These are phyloP conservation scores for Pangasius djambal DNA, from an alignment of 2,797 vertebrate species.

Conservation along the genomic window DNA sequence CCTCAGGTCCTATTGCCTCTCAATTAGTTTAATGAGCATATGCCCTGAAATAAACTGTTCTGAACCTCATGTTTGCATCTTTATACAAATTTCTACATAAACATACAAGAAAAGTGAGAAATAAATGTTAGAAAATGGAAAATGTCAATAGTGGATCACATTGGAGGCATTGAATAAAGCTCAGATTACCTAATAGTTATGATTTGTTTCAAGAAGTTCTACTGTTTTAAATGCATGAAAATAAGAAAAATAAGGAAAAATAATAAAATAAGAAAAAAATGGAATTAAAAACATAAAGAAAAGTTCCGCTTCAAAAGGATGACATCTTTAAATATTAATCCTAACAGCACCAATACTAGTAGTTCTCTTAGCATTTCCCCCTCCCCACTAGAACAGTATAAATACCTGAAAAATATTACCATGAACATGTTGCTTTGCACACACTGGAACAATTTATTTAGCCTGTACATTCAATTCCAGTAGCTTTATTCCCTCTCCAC, in stretches of 20 bases:
- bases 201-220: not conserved
- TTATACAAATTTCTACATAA: too few species aligned
- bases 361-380: not conserved
- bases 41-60: not conserved
- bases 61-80: too few species aligned
- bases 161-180: not conserved
- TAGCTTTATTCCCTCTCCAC: not conserved
- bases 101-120: too few species aligned
- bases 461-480: not conserved
- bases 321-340: slow-evolving; percentile 18
- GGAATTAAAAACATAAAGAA: not conserved
- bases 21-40: not conserved
- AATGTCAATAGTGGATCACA: not conserved
- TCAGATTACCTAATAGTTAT: not conserved
- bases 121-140: not conserved
- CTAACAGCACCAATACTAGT: not conserved
- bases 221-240: not conserved
- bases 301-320: not conserved
- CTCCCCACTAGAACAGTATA: not conserved
- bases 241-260: not conserved
- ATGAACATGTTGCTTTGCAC: not conserved
- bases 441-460: not conserved
- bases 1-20: not conserved
- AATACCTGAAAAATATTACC: not conserved
- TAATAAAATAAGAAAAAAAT: not conserved